Conservation (phyloP, 2,797 vertebrate genomes). For the Urophycis tenuis region DNA sequence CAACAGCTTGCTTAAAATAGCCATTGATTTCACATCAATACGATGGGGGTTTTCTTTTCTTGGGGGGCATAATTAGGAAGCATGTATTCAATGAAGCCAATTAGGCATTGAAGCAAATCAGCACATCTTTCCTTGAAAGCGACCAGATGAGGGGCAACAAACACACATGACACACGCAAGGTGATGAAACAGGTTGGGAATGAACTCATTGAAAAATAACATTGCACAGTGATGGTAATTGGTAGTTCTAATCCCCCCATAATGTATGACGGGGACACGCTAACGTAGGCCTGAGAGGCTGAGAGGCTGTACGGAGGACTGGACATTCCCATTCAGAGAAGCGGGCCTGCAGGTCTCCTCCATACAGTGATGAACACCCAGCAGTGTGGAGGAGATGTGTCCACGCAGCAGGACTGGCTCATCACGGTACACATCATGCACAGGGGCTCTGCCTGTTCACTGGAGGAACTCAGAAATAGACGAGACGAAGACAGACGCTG, state of each 20-base stretch:
- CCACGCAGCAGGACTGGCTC: background rate
- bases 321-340: background rate
- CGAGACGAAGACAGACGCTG: background rate
- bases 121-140: conserved; percentile 2
- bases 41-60: background rate
- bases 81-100: conserved; percentile 17
- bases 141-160: background rate
- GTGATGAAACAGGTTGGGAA: conserved; percentile 30
- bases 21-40: conserved; percentile 19
- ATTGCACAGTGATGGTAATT: background rate
- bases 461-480: background rate
- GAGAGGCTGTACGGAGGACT: background rate
- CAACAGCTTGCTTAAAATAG: background rate
- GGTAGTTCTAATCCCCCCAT: background rate
- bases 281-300: background rate
- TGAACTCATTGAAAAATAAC: conserved; percentile 25
- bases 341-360: background rate
- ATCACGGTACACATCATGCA: background rate
- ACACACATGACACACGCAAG: background rate
- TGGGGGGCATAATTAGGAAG: conserved; percentile 26
- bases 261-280: background rate
- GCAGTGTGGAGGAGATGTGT: too few relatives aligned
- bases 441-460: background rate
- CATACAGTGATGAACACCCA: background rate
- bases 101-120: conserved; percentile 5